A percentile compares a stretch with the other conserved stretches of the same genome.
Evolutionary conservation across 2,888 invertebrate genomes (phyloP).

Genomic region (Leptopterna dolabrata): DNA sequence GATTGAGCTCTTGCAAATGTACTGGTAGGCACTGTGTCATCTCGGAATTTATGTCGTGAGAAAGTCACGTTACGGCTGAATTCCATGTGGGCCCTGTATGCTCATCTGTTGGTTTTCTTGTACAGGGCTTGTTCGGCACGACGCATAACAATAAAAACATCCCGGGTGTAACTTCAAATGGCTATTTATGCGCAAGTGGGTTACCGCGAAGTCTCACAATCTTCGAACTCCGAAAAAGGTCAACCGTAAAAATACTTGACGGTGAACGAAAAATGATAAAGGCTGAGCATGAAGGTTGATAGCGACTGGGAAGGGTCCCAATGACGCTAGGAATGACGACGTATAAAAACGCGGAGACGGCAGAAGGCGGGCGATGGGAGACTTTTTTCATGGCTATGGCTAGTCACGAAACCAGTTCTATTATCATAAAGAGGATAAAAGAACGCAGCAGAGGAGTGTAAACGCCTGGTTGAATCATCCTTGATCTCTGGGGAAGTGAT

Average conservation of each 20-base stretch:
- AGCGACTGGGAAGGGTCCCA: neutral
- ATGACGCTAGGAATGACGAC: constrained; percentile 15
- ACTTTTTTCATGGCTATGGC: neutral
- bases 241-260: neutral
- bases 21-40: no score
- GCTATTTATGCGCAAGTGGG: no score
- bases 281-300: neutral
- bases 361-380: constrained; percentile 12
- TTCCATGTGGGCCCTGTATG: no score
- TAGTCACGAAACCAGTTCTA: constrained; percentile 19
- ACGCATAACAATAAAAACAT: no score
- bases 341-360: neutral
- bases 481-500: neutral
- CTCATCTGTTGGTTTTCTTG: no score
- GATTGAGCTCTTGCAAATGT: no score
- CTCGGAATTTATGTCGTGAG: no score
- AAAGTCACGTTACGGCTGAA: no score
- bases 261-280: neutral
- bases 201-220: no score
- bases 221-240: neutral
- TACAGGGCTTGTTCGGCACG: no score
- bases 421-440: constrained; percentile 13
- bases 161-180: no score
- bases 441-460: neutral
- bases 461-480: neutral